Conservation (phyloP, 2,888 invertebrate species). For the Pollenia griseotomentosa region DNA sequence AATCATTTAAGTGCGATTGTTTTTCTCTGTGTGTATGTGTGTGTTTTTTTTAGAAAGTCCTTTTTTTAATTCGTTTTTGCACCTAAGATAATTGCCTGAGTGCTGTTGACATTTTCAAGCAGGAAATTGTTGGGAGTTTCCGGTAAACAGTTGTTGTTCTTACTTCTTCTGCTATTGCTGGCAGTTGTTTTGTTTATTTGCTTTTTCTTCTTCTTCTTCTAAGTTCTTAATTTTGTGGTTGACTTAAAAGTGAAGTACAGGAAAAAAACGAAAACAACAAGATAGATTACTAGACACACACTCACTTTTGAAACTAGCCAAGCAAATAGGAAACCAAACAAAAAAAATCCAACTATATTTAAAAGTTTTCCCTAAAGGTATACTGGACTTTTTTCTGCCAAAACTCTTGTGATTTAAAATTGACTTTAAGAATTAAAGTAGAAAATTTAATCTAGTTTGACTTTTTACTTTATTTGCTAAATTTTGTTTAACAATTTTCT, state of each 20-base stretch:
- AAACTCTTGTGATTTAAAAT: background rate
- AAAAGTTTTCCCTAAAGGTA: conserved; percentile 73
- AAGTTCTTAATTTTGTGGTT: conserved; percentile 62
- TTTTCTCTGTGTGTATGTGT: conserved; percentile 26
- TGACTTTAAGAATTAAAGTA: conserved; percentile 35
- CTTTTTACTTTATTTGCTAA: conserved; percentile 40
- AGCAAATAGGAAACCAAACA: conserved; percentile 35
- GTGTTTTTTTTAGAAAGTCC: background rate
- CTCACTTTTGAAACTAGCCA: background rate
- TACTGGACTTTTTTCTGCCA: background rate
- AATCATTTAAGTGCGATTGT: conserved; percentile 45
- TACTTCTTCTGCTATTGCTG: conserved; percentile 30
- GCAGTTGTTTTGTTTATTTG: conserved; percentile 30
- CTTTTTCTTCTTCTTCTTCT: conserved; percentile 31
- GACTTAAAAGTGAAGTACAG: conserved; percentile 7
- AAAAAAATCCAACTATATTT: conserved; percentile 50
- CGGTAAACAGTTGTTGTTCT: conserved; percentile 58
- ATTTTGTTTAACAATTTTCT: conserved; percentile 54
- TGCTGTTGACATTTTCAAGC: conserved; percentile 82
- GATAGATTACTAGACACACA: conserved; percentile 33
- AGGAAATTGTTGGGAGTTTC: conserved; percentile 74
- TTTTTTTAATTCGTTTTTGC: conserved; percentile 79
- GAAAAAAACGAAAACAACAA: conserved; percentile 32
- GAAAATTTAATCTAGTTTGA: conserved; percentile 50
- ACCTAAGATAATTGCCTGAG: conserved; percentile 84